Evolutionary conservation across 37 sponge, comb jelly and placozoan species (phyloP), one percentile per base, ranked within the genome.

Genomic region (Diacarnus erythraeanus): DNA sequence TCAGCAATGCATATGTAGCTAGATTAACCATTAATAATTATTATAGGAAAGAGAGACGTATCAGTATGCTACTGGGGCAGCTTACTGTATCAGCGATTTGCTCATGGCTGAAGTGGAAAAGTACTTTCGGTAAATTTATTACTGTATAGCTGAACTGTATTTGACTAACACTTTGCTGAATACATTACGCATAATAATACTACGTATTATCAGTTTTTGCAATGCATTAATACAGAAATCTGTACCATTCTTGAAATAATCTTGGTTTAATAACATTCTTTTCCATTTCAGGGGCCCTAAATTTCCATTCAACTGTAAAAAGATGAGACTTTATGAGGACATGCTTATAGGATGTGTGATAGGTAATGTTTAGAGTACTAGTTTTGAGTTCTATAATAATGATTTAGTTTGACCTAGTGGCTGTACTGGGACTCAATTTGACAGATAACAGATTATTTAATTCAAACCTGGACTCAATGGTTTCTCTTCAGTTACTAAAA

Each of bases 11-110:
- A 37, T 5, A 36, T 69, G 37, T n/a, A n/a, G n/a, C n/a, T n/a
- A n/a, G 70, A 8, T 10, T 36, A 39, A 69, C 6, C 17, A 20
- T 6, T 63, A 63, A 63, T 6, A 23, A 23, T 63, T 27, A 63
- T 23, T n/a, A 30, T 6, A 63, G 64, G 64, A 63, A 25, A 63
- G 64, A 63, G 64, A 30, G 26, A 10, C 33, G 5, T 84, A 68
- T 51, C 47, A 65, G 36, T 84, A 72, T 84, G 85, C 70, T 18
- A 84, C 85, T 26, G 85, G 85, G 36, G 85, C 85, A 33, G 43
- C 69, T 22, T 84, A 84, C 42, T 84, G 85, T 68, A 77, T 84
- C 42, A 84, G 77, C 25, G 34, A 29, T 2, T 54, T 34, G 5
- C 76, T 84, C 34, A 84, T 84, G 85, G 39, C 25, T 26, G 72